A percentile compares a stretch with the other conserved stretches of the same genome.
Evolutionary conservation across 2,797 vertebrate species (phyloP).

Genomic region (Meriones psammophilus): DNA sequence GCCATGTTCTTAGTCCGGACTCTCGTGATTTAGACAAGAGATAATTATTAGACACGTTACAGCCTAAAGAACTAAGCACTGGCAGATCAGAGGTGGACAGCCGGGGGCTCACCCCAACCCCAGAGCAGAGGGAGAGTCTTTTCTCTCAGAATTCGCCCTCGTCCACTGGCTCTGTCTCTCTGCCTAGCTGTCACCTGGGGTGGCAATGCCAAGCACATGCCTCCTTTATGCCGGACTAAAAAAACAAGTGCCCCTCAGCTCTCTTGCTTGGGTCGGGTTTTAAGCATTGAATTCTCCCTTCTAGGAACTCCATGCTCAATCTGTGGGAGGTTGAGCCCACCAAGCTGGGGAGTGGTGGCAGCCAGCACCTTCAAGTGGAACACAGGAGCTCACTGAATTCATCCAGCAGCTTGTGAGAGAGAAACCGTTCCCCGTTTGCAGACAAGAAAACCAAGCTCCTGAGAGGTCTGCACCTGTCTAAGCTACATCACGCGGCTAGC

Average conservation of each 20-base stretch:
- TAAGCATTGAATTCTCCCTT: background rate
- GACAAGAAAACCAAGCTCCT: background rate
- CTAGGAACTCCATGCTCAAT: background rate
- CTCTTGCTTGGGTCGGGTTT: background rate
- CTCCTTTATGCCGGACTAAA: background rate
- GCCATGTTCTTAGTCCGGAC: background rate
- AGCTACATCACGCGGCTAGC: background rate
- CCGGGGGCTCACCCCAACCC: background rate
- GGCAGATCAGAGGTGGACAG: background rate
- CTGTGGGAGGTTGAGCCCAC: background rate
- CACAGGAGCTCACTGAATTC: background rate
- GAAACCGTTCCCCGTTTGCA: background rate
- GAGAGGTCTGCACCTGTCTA: background rate
- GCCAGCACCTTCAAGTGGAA: background rate
- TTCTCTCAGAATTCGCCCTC: background rate
- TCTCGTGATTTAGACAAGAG: conserved; percentile 21
- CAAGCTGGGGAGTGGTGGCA: background rate
- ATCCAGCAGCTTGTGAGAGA: background rate
- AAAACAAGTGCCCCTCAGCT: background rate
- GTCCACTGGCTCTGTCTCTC: background rate
- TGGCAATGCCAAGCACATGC: background rate
- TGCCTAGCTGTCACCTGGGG: too few relatives aligned
- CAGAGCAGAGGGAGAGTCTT: background rate
- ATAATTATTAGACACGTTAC: background rate
- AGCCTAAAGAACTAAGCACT: background rate